These are phyloP conservation scores for Mongoloraphidia duomilia DNA, from an alignment of 2,888 invertebrate genomes.

Conservation along the genomic window DNA sequence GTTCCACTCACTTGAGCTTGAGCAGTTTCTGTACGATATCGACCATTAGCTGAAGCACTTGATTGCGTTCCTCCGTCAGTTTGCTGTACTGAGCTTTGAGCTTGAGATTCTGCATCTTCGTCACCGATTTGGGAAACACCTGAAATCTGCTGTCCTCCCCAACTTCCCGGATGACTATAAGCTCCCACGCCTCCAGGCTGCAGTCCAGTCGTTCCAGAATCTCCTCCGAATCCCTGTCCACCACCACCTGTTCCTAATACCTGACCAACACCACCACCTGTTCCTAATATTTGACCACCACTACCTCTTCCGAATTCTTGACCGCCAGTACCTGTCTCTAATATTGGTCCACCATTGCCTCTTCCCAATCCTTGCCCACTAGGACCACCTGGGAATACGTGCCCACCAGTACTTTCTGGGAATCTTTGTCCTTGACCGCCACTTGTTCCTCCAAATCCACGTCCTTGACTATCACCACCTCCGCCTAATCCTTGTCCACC, in stretches of 20 bases:
- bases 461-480: background rate
- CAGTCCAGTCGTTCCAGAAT: background rate
- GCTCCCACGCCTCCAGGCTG: background rate
- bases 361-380: background rate
- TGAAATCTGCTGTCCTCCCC: background rate
- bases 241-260: background rate
- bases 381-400: background rate
- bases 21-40: constrained; percentile 56
- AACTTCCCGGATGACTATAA: background rate
- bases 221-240: background rate
- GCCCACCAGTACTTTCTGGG: background rate
- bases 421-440: background rate
- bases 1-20: constrained; percentile 73
- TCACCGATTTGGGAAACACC: constrained; percentile 15
- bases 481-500: background rate
- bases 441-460: background rate
- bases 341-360: background rate
- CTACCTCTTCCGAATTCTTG: background rate
- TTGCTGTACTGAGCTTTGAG: constrained; percentile 46
- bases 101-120: constrained; percentile 63
- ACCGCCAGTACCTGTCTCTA: background rate
- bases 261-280: background rate
- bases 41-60: constrained; percentile 62
- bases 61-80: constrained; percentile 52
- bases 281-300: background rate